phyloP scores from a whole-genome alignment of 2,888 invertebrate species.

The Ischnura elegans region DNA sequence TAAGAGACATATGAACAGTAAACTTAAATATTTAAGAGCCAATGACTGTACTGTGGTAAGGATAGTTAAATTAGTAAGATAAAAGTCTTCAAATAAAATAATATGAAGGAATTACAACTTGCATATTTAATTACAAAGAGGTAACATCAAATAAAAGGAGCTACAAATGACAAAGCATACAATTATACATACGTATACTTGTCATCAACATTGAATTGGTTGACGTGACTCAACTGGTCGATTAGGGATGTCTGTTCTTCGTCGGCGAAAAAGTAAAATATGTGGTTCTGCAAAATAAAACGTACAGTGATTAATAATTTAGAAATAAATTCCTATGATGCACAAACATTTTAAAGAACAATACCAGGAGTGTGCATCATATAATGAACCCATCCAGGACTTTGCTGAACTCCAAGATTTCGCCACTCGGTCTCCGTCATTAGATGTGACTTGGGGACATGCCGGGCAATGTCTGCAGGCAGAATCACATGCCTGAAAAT shows the following conservation, averaged over 20 bases:
- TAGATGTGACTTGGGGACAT: slow-evolving; percentile 92
- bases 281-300: slow-evolving; percentile 85
- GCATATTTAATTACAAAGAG: neutral
- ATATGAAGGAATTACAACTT: too few relatives aligned
- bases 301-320: neutral
- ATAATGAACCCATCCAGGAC: slow-evolving; percentile 94
- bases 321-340: neutral
- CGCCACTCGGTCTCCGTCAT: slow-evolving; percentile 98
- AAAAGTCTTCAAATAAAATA: too few relatives aligned
- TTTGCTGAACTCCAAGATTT: slow-evolving; percentile 95
- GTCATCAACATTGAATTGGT: slow-evolving; percentile 35
- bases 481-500: slow-evolving; percentile 91
- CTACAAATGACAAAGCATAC: neutral
- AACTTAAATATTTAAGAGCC: too few relatives aligned
- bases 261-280: slow-evolving; percentile 89
- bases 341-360: neutral
- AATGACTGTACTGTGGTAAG: too few relatives aligned
- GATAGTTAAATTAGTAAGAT: too few relatives aligned
- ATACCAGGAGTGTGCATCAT: slow-evolving; percentile 92
- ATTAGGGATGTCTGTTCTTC: slow-evolving; percentile 73
- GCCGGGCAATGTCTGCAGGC: slow-evolving; percentile 89
- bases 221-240: neutral
- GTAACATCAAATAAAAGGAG: neutral
- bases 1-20: too few relatives aligned
- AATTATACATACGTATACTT: neutral